A percentile compares a stretch with the other conserved stretches of the same genome.
Evolutionary conservation across 1,140 invertebrate species (phyloP).

Genomic region (Meloidogyne chitwoodi): DNA sequence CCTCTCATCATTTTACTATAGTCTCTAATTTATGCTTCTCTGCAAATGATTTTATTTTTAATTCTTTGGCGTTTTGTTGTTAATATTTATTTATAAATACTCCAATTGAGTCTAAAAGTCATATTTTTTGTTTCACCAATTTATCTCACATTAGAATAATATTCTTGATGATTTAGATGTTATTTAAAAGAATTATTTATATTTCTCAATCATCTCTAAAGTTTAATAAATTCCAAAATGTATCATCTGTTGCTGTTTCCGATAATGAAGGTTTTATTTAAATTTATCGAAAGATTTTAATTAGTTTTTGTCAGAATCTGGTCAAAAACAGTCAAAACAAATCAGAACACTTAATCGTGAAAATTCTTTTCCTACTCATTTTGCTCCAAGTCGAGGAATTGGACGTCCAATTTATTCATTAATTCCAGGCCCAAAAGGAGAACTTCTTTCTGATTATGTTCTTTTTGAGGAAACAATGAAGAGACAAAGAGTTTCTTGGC

Average conservation of each 20-base stretch:
- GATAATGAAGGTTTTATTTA: neutral
- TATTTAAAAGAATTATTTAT: neutral
- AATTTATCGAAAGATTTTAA: neutral
- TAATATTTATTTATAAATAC: neutral
- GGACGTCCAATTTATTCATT: conserved; percentile 25
- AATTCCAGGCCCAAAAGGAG: conserved; percentile 32
- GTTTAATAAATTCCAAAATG: neutral
- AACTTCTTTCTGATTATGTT: conserved; percentile 48
- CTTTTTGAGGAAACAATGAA: conserved; percentile 52
- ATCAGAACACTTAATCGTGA: neutral
- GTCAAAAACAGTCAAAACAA: neutral
- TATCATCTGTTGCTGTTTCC: neutral
- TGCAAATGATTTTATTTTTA: neutral
- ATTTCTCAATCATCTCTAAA: neutral
- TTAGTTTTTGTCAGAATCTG: neutral
- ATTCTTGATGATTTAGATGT: neutral
- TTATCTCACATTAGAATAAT: neutral
- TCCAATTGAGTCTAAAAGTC: neutral
- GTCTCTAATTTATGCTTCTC: neutral
- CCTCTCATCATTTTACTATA: neutral
- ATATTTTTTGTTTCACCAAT: neutral
- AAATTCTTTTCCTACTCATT: conserved; percentile 12
- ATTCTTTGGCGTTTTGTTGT: neutral
- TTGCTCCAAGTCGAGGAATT: conserved; percentile 28
- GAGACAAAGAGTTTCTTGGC: conserved; percentile 41